Percentiles rank a stretch among this genome's conserved stretches.
phyloP scores from a whole-genome alignment of 2,113 vertebrate genomes.

The Empidonax alnorum region DNA sequence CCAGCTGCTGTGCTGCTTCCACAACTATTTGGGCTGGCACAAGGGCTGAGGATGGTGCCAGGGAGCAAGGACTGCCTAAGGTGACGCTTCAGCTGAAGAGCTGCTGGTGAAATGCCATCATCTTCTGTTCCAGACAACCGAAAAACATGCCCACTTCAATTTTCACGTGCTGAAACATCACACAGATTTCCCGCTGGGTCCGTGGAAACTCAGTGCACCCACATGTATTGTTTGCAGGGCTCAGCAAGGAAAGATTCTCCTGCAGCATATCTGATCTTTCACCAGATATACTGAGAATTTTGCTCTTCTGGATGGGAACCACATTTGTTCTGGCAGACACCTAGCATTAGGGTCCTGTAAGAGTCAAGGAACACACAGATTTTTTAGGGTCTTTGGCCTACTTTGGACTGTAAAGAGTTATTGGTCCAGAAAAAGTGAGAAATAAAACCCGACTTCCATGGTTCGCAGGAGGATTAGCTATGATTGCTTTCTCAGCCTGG shows the following conservation, averaged over 20 bases:
- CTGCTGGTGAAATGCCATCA: not conserved
- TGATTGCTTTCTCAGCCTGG: slow-evolving; percentile 72
- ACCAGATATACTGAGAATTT: slow-evolving; percentile 14
- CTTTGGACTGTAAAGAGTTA: slow-evolving; percentile 52
- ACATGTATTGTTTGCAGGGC: not conserved
- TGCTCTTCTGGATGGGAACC: slow-evolving; percentile 23
- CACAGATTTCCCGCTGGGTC: not conserved
- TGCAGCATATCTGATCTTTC: slow-evolving; percentile 9
- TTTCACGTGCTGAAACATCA: not conserved
- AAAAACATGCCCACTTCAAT: not conserved
- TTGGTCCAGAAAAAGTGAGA: slow-evolving; percentile 54
- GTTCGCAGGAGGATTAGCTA: slow-evolving; percentile 65
- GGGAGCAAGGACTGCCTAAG: not conserved
- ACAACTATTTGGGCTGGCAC: not conserved
- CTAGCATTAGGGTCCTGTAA: slow-evolving; percentile 11
- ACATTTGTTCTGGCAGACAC: not conserved
- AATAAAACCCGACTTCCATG: slow-evolving; percentile 67
- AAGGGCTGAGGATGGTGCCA: not conserved
- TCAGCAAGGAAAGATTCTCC: not conserved
- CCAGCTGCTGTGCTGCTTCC: not conserved
- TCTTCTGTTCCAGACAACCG: not conserved
- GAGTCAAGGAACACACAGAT: not conserved
- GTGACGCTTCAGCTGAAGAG: not conserved
- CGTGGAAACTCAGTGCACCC: not conserved
- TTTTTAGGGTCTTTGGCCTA: slow-evolving; percentile 48